Conservation (phyloP, 2,113 vertebrate species). For the Melospiza georgiana region DNA sequence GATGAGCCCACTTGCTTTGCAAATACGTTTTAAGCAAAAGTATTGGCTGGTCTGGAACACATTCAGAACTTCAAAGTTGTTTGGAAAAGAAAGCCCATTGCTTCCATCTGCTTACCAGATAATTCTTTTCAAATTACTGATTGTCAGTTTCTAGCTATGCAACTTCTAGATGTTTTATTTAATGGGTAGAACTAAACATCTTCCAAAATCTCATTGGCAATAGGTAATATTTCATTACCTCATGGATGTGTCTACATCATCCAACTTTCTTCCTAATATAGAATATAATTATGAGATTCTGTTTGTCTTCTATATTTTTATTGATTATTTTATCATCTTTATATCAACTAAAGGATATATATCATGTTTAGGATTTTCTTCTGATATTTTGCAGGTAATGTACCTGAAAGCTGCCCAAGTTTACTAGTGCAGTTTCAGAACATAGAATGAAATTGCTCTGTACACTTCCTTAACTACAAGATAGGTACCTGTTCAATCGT, state of each 20-base stretch:
- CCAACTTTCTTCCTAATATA: conserved; percentile 32
- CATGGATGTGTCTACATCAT: conserved; percentile 32
- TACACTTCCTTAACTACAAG: conserved; percentile 27
- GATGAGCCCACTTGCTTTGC: background rate
- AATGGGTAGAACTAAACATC: conserved; percentile 33
- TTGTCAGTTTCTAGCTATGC: conserved; percentile 60
- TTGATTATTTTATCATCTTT: conserved; percentile 63
- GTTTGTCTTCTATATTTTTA: conserved; percentile 66
- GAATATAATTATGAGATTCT: conserved; percentile 56
- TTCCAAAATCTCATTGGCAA: conserved; percentile 18
- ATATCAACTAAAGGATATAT: conserved; percentile 63
- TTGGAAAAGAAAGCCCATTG: background rate
- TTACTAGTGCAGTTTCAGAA: conserved; percentile 56
- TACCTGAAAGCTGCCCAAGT: conserved; percentile 48
- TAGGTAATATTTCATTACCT: conserved; percentile 37
- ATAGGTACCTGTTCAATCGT: conserved; percentile 46
- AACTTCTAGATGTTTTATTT: conserved; percentile 52
- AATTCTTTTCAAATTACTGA: conserved; percentile 22
- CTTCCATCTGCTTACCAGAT: conserved; percentile 35
- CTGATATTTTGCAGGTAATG: conserved; percentile 52
- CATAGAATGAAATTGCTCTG: conserved; percentile 37
- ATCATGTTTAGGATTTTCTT: conserved; percentile 58
- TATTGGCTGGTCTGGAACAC: background rate
- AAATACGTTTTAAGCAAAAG: background rate
- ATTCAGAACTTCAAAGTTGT: background rate